Conservation (phyloP, 2,888 invertebrate species). For the Caradrina clavipalpis region DNA sequence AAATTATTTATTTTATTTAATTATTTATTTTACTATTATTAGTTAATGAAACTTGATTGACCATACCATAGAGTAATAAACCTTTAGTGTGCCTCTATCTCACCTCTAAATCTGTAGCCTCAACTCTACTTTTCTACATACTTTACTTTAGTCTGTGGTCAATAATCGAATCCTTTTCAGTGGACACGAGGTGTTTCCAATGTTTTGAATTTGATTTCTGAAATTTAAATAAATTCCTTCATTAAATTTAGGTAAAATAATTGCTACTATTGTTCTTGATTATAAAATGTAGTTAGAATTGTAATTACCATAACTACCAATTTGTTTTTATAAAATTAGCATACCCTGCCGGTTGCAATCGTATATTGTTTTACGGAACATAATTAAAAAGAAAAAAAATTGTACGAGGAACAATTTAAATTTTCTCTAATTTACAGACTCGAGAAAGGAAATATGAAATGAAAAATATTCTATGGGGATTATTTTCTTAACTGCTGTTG, state of each 20-base stretch:
- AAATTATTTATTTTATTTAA: no score
- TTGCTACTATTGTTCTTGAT: conserved; percentile 9
- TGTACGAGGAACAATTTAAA: not conserved
- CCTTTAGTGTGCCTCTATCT: not conserved
- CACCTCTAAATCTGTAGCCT: not conserved
- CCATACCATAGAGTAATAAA: no score
- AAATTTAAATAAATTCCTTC: conserved; percentile 42
- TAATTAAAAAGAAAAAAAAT: conserved; percentile 13
- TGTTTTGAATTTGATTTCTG: conserved; percentile 70
- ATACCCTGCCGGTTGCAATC: conserved; percentile 67
- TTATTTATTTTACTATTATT: no score
- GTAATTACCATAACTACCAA: conserved; percentile 4
- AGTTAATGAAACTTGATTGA: no score
- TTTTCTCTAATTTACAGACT: conserved; percentile 53
- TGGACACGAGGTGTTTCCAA: conserved; percentile 74
- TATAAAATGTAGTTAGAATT: conserved; percentile 22
- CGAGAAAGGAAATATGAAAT: conserved; percentile 62
- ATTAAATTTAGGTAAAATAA: conserved; percentile 27
- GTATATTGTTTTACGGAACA: conserved; percentile 54
- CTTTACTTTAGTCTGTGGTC: conserved; percentile 52
- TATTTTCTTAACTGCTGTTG: conserved; percentile 69
- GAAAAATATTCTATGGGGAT: conserved; percentile 75
- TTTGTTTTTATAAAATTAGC: conserved; percentile 40
- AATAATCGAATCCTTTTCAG: conserved; percentile 54
- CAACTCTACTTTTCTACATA: conserved; percentile 13